Evolutionary conservation across 2,888 invertebrate genomes (phyloP), one percentile per base, ranked within the genome.

Genomic region (Sceliomorpha sp.): DNA sequence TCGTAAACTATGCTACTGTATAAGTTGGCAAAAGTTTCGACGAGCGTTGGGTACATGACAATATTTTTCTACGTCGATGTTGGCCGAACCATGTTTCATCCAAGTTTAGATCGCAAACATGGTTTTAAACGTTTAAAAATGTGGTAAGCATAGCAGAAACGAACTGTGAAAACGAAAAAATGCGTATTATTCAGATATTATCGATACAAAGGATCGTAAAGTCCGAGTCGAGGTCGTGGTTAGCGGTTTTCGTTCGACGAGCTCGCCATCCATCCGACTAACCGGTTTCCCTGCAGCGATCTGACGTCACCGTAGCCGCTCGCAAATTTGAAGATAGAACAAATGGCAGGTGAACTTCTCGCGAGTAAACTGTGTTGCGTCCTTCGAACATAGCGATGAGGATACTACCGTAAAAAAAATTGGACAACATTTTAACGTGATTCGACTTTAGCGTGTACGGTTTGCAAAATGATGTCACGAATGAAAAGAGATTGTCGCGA

Each of bases 121-220:
- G n/a, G n/a, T n/a, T n/a, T 20, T 5, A 20, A 20, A 20, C 20
- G 20, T 20, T n/a, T 39, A 39, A 40, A 40, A 40, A 17, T 40
- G 12, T 4, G 12, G 24, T 24, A 9, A 40, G n/a, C n/a, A n/a
- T 10, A 24, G 31, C 51, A 51, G 9, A 34, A 15, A 14, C 24
- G 24, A 39, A n/a, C n/a, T n/a, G n/a, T n/a, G n/a, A 29, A 31
- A 17, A 51, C 12, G 39, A 51, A 27, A 51, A 31, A 29, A 39
- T 10, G 17, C 31, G 27, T 42, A 42, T 40, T 53, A 42, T 44
- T 32, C 40, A 53, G 31, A 42, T 55, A 36, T 55, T 44, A 55
- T 44, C 55, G 36, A 45, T 29, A 55, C 44, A 45, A 45, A 55
- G 55, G 44, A 55, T 44, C 36, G 44, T 55, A 55, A 55, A 45